A percentile compares a stretch with the other conserved stretches of the same genome.
Evolutionary conservation across 2,888 invertebrate species (phyloP).

Genomic region (Caradrina kadenii): DNA sequence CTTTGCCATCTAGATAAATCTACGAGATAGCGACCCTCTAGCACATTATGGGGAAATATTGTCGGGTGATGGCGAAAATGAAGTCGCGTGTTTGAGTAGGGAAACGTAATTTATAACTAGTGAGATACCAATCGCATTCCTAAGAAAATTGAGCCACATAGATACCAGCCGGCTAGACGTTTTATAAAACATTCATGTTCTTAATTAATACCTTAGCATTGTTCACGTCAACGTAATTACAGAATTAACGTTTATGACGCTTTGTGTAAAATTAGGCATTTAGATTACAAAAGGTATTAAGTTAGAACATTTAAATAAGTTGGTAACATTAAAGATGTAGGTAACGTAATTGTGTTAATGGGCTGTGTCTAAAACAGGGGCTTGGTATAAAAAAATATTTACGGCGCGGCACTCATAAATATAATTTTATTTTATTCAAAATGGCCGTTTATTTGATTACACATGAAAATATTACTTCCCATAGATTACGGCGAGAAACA

Average conservation of each 20-base stretch:
- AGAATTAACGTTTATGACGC: conserved; percentile 55
- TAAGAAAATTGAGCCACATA: conserved; percentile 61
- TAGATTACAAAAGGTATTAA: conserved; percentile 55
- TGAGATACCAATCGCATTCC: conserved; percentile 72
- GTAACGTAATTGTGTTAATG: conserved; percentile 37
- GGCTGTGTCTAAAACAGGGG: conserved; percentile 22
- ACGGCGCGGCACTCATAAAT: conserved; percentile 10
- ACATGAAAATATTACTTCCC: not conserved
- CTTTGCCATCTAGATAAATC: conserved; percentile 80
- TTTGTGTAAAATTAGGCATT: conserved; percentile 59
- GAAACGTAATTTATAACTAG: conserved; percentile 68
- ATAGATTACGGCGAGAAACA: not conserved
- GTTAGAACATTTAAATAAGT: conserved; percentile 51
- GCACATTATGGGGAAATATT: conserved; percentile 82
- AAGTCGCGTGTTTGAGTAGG: conserved; percentile 76
- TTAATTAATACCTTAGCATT: conserved; percentile 56
- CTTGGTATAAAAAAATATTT: conserved; percentile 4
- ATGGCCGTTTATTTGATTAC: not conserved
- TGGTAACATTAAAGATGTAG: conserved; percentile 40
- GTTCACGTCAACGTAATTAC: conserved; percentile 57
- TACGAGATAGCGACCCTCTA: conserved; percentile 77
- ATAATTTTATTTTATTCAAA: conserved; percentile 3
- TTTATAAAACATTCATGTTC: conserved; percentile 57
- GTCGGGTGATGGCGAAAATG: conserved; percentile 77
- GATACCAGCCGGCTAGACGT: conserved; percentile 31